A percentile compares a stretch with the other conserved stretches of the same genome.
These are phyloP conservation scores for Oegoconia quadripuncta DNA, from an alignment of 2,888 invertebrate genomes.

Conservation along the genomic window DNA sequence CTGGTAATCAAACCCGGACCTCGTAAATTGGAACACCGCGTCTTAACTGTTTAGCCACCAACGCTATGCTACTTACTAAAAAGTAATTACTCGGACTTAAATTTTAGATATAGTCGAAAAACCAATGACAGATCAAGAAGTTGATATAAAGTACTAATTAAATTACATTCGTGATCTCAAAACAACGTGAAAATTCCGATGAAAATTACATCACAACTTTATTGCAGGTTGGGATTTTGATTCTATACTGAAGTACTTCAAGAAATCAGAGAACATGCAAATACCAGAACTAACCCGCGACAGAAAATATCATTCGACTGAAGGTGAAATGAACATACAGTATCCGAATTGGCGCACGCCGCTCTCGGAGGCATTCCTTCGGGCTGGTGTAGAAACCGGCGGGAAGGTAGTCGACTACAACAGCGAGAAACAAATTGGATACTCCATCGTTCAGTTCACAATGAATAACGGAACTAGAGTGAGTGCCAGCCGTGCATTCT, in stretches of 20 bases:
- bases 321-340: slow-evolving; percentile 81
- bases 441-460: slow-evolving; percentile 83
- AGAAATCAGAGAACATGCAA: slow-evolving; percentile 82
- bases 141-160: no score
- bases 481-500: slow-evolving; percentile 86
- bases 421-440: slow-evolving; percentile 83
- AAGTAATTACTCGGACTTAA: no score
- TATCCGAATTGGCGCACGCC: slow-evolving; percentile 77
- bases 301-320: slow-evolving; percentile 77
- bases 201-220: background rate
- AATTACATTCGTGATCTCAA: no score
- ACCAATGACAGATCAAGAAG: no score
- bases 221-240: slow-evolving; percentile 83
- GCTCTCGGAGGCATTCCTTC: slow-evolving; percentile 80
- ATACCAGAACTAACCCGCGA: slow-evolving; percentile 61
- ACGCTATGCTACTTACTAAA: no score
- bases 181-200: no score
- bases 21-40: no score
- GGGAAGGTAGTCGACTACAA: slow-evolving; percentile 82
- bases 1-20: no score
- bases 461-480: slow-evolving; percentile 83
- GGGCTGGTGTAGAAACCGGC: slow-evolving; percentile 81
- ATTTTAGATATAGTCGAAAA: no score
- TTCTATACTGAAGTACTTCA: slow-evolving; percentile 83
- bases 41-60: no score